Evolutionary conservation across 2,797 vertebrate species (phyloP), one percentile per base, ranked within the genome.

Genomic region (Mormyrus hasselquistii): DNA sequence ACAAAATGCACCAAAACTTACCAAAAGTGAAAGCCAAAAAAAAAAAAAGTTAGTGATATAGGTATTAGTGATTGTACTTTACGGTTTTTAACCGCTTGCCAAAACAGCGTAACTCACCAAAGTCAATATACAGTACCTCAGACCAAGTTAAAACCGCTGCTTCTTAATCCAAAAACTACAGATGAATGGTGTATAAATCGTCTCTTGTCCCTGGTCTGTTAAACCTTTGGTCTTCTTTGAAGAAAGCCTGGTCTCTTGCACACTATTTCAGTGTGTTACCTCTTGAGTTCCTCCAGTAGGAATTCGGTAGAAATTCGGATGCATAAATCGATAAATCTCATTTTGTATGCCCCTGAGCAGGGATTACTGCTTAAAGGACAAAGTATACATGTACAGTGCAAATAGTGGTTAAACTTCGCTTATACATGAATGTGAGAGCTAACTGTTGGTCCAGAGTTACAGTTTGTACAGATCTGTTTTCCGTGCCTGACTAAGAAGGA

Each of bases 71-170:
- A 92, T 92, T 91, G 92, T 90, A 89, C 93, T 93, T 93, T 95
- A 92, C 91, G 90, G 91, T 93, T 92, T 95, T 90, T 93, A 95
- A 95, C 90, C 83, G 79, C 92, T 92, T 91, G 92, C 92, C 91
- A 92, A 89, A 89, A 87, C 87, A 93, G 93, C 93, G 93, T 89
- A 88, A 90, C 82, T 94, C 93, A 93, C 94, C 94, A 94, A 93
- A 95, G 92, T 93, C 94, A 93, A 91, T 94, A 94, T 96, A 87
- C 59, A 65, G 57, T 87, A 95, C 95, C 95, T 96, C 94, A 95
- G 88, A 92, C 88, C 91, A 87, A 91, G 88, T 91, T 93, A 92
- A 92, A 90, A 90, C 69, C 91, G 89, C 91, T 88, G 50, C 82
- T 85, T 92, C 91, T 88, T 79, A 73, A 25, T 86, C 47, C 89